Evolutionary conservation across 1,140 invertebrate genomes (phyloP).

Genomic region (Heliothis virescens): DNA sequence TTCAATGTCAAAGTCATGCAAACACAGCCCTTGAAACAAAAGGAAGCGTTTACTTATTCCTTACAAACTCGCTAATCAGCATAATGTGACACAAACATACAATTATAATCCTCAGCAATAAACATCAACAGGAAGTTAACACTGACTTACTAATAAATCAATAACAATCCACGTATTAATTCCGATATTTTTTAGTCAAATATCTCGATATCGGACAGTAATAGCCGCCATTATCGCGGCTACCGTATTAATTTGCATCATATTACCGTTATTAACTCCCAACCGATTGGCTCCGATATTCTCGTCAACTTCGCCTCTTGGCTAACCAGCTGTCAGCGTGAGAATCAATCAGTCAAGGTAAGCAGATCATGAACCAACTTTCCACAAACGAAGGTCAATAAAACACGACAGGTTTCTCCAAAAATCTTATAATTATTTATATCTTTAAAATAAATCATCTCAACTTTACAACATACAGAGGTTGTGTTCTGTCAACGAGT

Average conservation of each 20-base stretch:
- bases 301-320: conserved; percentile 32
- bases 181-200: conserved; percentile 4
- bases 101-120: background rate
- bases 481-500: conserved; percentile 5
- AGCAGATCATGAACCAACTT: conserved; percentile 71
- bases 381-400: conserved; percentile 61
- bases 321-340: conserved; percentile 66
- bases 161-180: conserved; percentile 2
- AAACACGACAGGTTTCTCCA: conserved; percentile 69
- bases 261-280: conserved; percentile 14
- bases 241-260: conserved; percentile 26
- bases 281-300: conserved; percentile 27
- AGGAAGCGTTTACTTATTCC: background rate
- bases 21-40: conserved; percentile 10
- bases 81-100: conserved; percentile 14
- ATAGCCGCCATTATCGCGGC: conserved; percentile 16
- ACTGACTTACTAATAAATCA: conserved; percentile 24
- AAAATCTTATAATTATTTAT: conserved; percentile 70
- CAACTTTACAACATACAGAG: conserved; percentile 41
- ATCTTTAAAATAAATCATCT: conserved; percentile 49
- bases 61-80: background rate
- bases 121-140: conserved; percentile 23
- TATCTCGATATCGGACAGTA: conserved; percentile 15
- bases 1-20: conserved; percentile 12
- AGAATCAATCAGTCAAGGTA: conserved; percentile 79